Base-by-base conservation (phyloP, 2,797 vertebrate genomes). In the Sebastes taczanowskii region DNA sequence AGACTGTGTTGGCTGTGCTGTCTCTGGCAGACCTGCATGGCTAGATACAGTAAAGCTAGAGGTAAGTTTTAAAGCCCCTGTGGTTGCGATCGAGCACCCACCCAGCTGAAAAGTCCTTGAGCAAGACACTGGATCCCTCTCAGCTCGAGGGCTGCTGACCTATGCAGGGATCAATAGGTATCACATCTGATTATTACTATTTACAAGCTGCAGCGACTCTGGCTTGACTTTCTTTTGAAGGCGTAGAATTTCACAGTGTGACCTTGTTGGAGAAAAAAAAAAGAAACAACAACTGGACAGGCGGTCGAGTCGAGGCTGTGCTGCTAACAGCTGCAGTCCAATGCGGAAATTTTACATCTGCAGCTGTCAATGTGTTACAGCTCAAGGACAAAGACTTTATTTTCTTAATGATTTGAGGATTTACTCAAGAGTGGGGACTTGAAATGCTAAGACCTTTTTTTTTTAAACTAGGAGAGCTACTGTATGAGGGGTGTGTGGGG, bases 101-200 rank as follows among this genome's bases (percentile, higher is more conserved):
- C 10, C 22, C 11, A 42, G 53, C 5, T 49, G 22, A 52, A 35
- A 80, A 18, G 70, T 62, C 65, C 56, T 73, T 74, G 56, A 77
- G 55, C 4, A 8, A 56, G 53, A 78, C 71, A 30, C 32, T 23
- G 32, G 52, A 65, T 62, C 62, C 61, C 66, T 80, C 32, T 14
- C 61, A 58, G 75, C 30, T 56, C 3, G 1, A 64, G 64, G 18
- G 27, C 35, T 23, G 23, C 63, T 20, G 14, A 38, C 76, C 78
- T 42, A 42, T 42, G 52, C 49, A 4, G 64, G 67, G 52, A 82
- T 86, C 69, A 78, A 76, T 71, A 65, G 55, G 38, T 42, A 55
- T 74, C 72, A 63, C 71, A 29, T 86, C 35, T 71, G 72, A 82
- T 88, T 81, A 84, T 76, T 71, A 20, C 38, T 56, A 16, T 76